Base-by-base conservation (phyloP, 2,888 invertebrate species). In the Hipparchia sbordonii region DNA sequence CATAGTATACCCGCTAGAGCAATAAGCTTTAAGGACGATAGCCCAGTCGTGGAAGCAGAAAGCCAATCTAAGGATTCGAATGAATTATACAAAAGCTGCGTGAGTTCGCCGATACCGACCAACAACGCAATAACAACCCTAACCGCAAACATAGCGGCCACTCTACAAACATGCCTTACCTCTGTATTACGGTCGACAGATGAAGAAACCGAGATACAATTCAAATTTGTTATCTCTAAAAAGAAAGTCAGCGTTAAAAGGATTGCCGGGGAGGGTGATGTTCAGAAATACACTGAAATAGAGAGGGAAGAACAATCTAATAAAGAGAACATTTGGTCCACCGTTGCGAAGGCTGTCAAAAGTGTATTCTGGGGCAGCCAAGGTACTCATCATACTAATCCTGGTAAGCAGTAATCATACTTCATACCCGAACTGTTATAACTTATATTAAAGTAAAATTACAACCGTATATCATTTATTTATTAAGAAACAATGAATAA, bases 11-110 rank as follows among this genome's bases (percentile, higher is more conserved):
- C 86, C 62, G 93, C 93, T 0, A 85, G 94, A 77, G 91, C 94
- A 9, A 94, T 94, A 74, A 88, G 91, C 79, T 94, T 94, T 78
- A 93, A 92, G 84, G 91, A 92, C 67, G 91, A 92, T 62, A 93
- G 92, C 76, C 90, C 90, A 48, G 77, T 84, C 13, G 82, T 88
- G 10, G 91, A 89, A 59, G 70, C 77, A 74, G 81, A 80, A 70
- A 85, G 85, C 70, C 81, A 81, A 74, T 86, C 87, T 8, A 89
- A 85, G 81, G 91, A 91, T 77, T 85, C 88, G 2, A 89, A 86
- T 82, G 93, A 92, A 79, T 85, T 89, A 77, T 93, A 87, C 82
- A 92, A 82, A 77, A 88, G 87, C 0, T 93, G 93, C 76, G 80
- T 86, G 46, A 88, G 85, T 70, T 87, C 89, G 2, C 87, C 92